Evolutionary conservation across 2,113 vertebrate species (phyloP), one percentile per base, ranked within the genome.

Genomic region (Lathamus discolor): DNA sequence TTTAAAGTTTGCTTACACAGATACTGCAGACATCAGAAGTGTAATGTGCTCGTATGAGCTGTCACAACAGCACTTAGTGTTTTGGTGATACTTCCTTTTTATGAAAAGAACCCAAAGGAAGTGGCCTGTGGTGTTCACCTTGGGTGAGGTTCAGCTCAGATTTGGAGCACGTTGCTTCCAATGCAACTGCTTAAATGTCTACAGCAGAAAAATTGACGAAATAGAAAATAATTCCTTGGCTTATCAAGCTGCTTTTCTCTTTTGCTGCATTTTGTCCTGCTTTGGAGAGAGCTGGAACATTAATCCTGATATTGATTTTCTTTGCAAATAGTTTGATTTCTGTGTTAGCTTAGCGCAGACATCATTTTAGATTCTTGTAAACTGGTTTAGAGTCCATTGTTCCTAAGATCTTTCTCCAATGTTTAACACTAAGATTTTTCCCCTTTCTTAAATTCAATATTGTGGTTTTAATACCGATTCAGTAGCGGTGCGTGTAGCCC

Each of bases 1-100:
- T 57, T 91, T 46, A 18, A 88, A 91, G 73, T 92, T 96, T 91
- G 17, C 73, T 95, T 83, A 49, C 43, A 31, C 67, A 76, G 88
- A 33, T 2, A 4, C 44, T 69, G 79, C 74, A 91, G 59, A 41
- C 39, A 23, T 28, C 64, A 83, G 55, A 64, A 66, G 24, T 15
- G 51, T 22, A 68, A 5, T 1, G 2, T 73, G 77, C 62, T 86
- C 2, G 9, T 44, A 6, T 0, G 3, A 90, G 66, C 83, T 0
- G 3, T 79, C 1, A 1, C 17, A n/a, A 54, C 83, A 64, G 57
- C 37, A 4, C 35, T 68, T 55, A 43, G 5, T 59, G 12, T 66
- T 92, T 81, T 59, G 75, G 57, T 82, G 24, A 25, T 85, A 41
- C 49, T 94, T 92, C 86, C 28, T 51, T 84, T 75, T 76, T 28